A percentile compares a stretch with the other conserved stretches of the same genome.
Conservation (phyloP, 2,113 vertebrate species). For the Corythaixoides concolor region DNA sequence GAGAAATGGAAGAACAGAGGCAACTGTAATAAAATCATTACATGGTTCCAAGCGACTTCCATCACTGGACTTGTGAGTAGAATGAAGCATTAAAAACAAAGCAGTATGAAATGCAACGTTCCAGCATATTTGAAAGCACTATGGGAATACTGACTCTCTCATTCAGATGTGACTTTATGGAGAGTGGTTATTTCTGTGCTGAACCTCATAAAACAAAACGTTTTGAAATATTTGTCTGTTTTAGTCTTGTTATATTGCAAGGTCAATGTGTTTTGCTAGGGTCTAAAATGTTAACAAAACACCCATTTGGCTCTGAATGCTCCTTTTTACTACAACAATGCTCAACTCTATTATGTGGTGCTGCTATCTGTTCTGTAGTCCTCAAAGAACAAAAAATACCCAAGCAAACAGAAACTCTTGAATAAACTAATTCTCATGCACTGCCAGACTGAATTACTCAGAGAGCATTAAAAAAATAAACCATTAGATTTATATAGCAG, state of each 20-base stretch:
- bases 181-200: neutral
- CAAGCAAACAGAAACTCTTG: neutral
- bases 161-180: neutral
- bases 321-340: neutral
- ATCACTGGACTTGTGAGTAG: neutral
- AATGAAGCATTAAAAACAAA: constrained; percentile 15
- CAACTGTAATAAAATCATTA: constrained; percentile 4
- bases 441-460: neutral
- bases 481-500: neutral
- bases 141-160: neutral
- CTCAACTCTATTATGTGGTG: neutral
- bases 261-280: neutral
- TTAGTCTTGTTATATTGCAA: neutral
- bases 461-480: neutral
- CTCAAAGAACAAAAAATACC: neutral
- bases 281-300: neutral
- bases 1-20: constrained; percentile 5
- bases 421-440: neutral
- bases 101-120: neutral
- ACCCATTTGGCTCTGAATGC: neutral
- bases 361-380: neutral
- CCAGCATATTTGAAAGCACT: neutral
- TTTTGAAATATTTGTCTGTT: neutral
- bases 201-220: neutral
- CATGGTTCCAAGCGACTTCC: neutral